Base-by-base conservation (phyloP, 2,113 vertebrate species). In the Prochilodus magdalenae region DNA sequence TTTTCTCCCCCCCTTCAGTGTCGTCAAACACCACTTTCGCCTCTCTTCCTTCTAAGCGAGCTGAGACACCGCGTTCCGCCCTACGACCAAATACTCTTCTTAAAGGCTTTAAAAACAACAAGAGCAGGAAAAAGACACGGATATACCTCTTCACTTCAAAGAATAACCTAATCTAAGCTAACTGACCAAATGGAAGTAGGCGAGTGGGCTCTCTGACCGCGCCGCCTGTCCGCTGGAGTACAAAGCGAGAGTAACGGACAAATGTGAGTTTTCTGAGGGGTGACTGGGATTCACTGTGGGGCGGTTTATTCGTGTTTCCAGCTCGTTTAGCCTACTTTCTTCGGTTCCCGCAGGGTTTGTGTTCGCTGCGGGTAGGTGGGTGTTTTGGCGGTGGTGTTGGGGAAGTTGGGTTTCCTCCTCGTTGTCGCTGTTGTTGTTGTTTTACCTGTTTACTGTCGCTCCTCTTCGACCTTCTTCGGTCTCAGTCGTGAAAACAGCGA, bases 1-100 rank as follows among this genome's bases (percentile, higher is more conserved):
- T 98, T 97, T 96, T 79, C 49, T 95, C 95, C 95, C 62, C 29
- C 15, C 59, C 73, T 33, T 69, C 95, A 95, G 95, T 96, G 96
- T 96, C 96, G 96, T 95, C 96, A 96, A 96, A 96, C 96, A 95
- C 94, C 95, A 94, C 94, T 94, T 94, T 95, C 95, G 93, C 94
- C 93, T 94, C 96, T 93, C 96, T 93, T 92, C 93, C 91, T 93
- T 93, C 92, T 91, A 91, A 93, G 91, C 90, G 91, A 94, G 93
- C 92, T 93, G 91, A 91, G 93, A 92, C 93, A 91, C 92, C 90
- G 90, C 92, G 93, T 92, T 60, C 94, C 93, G 93, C 93, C 92
- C 93, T 93, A 91, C 93, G 93, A 94, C 94, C 93, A 94, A 95
- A 95, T 93, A 95, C 92, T 93, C 93, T 36, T 90, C 93, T 93